Evolutionary conservation across 2,888 invertebrate genomes (phyloP).

Genomic region (Chalcosyrphus nemorum): DNA sequence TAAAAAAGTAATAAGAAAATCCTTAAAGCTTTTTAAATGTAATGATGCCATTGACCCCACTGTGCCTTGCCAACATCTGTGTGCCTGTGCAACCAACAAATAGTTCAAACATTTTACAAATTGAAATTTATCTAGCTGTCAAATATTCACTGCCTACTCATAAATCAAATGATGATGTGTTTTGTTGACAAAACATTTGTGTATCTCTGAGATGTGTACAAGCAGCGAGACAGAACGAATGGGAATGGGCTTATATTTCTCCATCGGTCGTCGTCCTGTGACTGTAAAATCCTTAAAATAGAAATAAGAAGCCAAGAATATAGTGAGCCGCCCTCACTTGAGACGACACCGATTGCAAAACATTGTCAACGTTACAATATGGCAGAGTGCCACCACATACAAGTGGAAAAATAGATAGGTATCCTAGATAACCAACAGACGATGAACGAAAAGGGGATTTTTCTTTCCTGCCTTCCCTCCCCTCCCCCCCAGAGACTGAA

Average conservation of each 20-base stretch:
- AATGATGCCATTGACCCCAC: constrained; percentile 21
- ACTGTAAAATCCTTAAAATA: constrained; percentile 1
- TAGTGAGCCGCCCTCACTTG: constrained; percentile 37
- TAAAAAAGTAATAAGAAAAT: background rate
- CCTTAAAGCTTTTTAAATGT: background rate
- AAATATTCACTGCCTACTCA: constrained; percentile 57
- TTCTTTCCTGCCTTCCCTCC: background rate
- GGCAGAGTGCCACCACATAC: constrained; percentile 64
- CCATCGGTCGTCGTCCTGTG: constrained; percentile 45
- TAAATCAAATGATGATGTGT: constrained; percentile 64
- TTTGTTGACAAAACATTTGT: constrained; percentile 64
- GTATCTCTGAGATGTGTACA: constrained; percentile 7
- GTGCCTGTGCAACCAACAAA: constrained; percentile 1
- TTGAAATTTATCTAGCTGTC: constrained; percentile 63
- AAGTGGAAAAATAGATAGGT: constrained; percentile 64
- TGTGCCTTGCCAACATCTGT: background rate
- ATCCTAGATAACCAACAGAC: constrained; percentile 57
- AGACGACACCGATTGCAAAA: constrained; percentile 55
- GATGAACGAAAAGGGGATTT: constrained; percentile 34
- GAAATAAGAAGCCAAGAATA: constrained; percentile 19
- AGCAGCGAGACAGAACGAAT: background rate
- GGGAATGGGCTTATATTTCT: background rate
- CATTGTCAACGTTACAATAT: constrained; percentile 60
- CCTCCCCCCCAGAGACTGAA: constrained; percentile 12
- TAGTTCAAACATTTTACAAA: constrained; percentile 44